Conservation (phyloP, 2,888 invertebrate species). For the Stenotaenia linearis region DNA sequence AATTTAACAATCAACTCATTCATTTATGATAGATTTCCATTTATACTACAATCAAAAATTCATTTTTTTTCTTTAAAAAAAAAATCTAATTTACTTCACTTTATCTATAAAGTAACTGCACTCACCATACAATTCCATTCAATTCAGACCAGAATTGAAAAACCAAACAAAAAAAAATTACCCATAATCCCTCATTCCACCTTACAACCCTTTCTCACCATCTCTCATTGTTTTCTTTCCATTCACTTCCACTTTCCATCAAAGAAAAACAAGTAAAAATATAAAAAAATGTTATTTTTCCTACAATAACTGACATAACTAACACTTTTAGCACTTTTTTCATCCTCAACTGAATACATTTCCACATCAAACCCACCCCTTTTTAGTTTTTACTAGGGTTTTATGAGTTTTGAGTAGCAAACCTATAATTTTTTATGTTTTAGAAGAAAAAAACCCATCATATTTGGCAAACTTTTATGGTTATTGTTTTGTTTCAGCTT, state of each 20-base stretch:
- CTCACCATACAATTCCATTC: no score
- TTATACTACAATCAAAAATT: no score
- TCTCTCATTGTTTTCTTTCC: background rate
- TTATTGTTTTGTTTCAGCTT: no score
- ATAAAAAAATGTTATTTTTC: background rate
- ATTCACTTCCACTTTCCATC: background rate
- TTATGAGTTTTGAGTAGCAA: background rate
- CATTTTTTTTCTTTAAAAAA: no score
- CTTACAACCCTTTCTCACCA: background rate
- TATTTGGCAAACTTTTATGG: no score
- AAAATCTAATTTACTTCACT: no score
- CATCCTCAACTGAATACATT: background rate
- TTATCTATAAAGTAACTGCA: no score
- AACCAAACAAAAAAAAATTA: background rate
- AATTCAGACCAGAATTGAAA: no score
- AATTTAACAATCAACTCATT: no score
- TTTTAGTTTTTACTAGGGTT: background rate
- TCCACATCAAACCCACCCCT: background rate
- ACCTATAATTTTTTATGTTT: background rate
- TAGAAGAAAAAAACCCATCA: no score
- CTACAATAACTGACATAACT: background rate
- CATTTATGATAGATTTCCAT: no score
- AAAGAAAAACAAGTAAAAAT: background rate
- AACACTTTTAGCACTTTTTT: background rate
- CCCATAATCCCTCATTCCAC: background rate